These are phyloP conservation scores for Leptoclinus maculatus DNA, from an alignment of 2,797 vertebrate species.

Conservation along the genomic window DNA sequence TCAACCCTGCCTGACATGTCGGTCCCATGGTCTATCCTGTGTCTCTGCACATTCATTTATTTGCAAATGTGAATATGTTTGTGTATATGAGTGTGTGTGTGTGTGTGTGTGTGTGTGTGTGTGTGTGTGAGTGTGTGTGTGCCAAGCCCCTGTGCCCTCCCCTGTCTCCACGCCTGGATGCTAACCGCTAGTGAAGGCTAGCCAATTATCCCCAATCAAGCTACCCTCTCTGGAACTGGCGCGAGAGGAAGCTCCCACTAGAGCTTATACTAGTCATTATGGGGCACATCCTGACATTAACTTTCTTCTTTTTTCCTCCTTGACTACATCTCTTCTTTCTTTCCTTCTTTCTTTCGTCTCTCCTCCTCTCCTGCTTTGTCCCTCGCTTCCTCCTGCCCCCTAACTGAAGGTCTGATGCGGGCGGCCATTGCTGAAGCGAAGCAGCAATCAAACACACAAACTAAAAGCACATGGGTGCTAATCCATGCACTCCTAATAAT, in stretches of 20 bases:
- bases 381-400: slow-evolving; percentile 27
- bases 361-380: slow-evolving; percentile 39
- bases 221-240: slow-evolving; percentile 83
- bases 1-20: slow-evolving; percentile 44
- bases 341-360: slow-evolving; percentile 45
- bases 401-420: slow-evolving; percentile 36
- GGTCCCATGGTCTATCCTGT: slow-evolving; percentile 55
- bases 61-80: slow-evolving; percentile 42
- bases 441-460: slow-evolving; percentile 80
- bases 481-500: slow-evolving; percentile 76
- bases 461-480: slow-evolving; percentile 81
- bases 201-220: slow-evolving; percentile 87
- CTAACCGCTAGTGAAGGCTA: slow-evolving; percentile 84
- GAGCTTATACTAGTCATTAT: slow-evolving; percentile 85
- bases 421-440: slow-evolving; percentile 51
- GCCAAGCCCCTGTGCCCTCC: slow-evolving; percentile 77
- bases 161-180: slow-evolving; percentile 77
- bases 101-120: slow-evolving; percentile 31
- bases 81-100: slow-evolving; percentile 29
- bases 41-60: slow-evolving; percentile 52
- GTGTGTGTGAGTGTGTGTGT: slow-evolving; percentile 54
- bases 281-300: slow-evolving; percentile 87
- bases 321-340: slow-evolving; percentile 42
- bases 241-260: slow-evolving; percentile 84
- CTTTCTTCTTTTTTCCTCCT: slow-evolving; percentile 75